Conservation (phyloP, 2,888 invertebrate genomes). For the Tridacna gigas region DNA sequence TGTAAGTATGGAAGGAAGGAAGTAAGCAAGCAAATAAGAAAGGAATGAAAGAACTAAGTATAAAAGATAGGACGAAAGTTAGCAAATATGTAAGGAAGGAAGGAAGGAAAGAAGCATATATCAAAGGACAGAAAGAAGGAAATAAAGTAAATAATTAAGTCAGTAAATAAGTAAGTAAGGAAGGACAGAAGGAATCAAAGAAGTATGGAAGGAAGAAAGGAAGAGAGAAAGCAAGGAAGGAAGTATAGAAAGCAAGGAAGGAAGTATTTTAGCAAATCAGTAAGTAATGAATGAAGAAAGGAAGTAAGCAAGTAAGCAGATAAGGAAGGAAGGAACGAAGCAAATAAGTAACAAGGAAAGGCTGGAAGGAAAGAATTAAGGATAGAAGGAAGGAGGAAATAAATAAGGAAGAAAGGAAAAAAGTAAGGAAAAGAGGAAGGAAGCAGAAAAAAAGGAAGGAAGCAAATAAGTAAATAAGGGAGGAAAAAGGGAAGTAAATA, state of each 20-base stretch:
- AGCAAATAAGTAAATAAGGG: background rate
- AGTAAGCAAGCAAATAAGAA: background rate
- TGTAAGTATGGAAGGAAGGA: background rate
- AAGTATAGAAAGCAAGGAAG: background rate
- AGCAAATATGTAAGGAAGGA: background rate
- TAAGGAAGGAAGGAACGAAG: background rate
- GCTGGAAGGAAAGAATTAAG: background rate
- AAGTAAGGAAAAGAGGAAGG: too few relatives aligned
- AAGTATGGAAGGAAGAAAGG: background rate
- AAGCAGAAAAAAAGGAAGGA: background rate
- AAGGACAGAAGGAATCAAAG: background rate
- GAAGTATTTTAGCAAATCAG: background rate
- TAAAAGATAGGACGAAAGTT: background rate
- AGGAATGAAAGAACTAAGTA: background rate
- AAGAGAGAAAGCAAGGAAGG: background rate
- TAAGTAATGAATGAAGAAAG: background rate
- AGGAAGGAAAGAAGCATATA: background rate
- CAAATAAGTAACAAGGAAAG: background rate
- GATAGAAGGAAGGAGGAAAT: background rate
- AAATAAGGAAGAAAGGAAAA: background rate
- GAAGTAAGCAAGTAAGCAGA: background rate
- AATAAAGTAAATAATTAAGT: background rate
- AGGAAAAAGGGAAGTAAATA: background rate
- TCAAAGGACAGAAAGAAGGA: background rate
- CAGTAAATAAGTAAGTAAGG: background rate